These are phyloP conservation scores for Sphyrna mokarran DNA, from an alignment of 2,113 vertebrate genomes.

Conservation along the genomic window DNA sequence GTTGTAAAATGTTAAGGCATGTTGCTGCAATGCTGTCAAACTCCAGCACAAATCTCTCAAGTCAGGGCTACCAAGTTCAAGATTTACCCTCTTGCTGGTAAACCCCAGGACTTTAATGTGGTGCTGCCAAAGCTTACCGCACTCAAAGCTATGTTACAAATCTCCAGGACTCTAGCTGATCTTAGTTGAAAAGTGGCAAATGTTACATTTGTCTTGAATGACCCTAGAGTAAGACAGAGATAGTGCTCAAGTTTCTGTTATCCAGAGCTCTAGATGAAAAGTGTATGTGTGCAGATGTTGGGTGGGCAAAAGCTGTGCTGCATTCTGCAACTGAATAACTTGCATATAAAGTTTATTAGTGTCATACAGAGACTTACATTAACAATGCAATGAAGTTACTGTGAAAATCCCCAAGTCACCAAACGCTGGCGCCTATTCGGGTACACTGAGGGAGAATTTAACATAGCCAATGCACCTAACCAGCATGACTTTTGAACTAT, in stretches of 20 bases:
- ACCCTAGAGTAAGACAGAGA: background rate
- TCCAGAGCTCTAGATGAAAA: background rate
- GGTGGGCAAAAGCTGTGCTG: background rate
- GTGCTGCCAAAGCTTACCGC: too few species aligned
- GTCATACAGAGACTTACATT: too few species aligned
- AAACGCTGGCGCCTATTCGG: too few species aligned
- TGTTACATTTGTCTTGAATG: background rate
- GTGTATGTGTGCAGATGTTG: background rate
- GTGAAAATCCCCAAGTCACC: too few species aligned
- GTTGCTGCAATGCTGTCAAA: background rate
- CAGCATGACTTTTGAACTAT: too few species aligned
- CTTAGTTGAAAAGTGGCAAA: background rate
- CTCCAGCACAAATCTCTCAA: background rate
- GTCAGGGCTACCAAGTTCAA: background rate
- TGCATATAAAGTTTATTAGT: background rate
- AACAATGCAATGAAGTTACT: too few species aligned
- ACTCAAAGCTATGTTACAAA: too few species aligned
- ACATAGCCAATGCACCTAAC: too few species aligned
- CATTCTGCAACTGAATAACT: background rate
- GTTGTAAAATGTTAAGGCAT: too few species aligned
- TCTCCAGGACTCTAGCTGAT: background rate
- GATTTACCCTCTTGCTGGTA: background rate
- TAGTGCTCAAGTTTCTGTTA: background rate
- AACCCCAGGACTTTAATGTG: background rate
- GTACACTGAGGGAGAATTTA: too few species aligned